phyloP scores from a whole-genome alignment of 2,888 invertebrate genomes.

The Serrognathus titanus region DNA sequence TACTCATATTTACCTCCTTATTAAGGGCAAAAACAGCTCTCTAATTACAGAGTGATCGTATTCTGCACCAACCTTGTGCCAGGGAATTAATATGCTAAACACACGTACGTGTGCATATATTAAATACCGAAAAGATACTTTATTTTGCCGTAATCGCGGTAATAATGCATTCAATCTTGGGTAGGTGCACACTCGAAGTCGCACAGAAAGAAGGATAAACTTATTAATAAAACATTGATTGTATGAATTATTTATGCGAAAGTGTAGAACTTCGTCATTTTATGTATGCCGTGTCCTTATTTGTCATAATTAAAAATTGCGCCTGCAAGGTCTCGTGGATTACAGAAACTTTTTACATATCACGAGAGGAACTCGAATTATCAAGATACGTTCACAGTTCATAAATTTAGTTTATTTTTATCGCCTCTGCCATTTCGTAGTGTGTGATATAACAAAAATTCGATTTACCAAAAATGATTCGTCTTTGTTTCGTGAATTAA shows the following conservation, averaged over 20 bases:
- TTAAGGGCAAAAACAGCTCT: no score
- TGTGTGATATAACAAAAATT: no score
- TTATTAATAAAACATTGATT: constrained; percentile 27
- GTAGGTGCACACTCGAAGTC: constrained; percentile 2
- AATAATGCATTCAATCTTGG: constrained; percentile 9
- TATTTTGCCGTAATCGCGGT: neutral
- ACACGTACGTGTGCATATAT: neutral
- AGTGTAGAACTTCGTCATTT: constrained; percentile 13
- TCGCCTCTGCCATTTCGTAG: no score
- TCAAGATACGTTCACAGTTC: no score
- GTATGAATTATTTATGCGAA: constrained; percentile 24
- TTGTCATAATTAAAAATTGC: constrained; percentile 10
- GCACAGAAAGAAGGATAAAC: constrained; percentile 8
- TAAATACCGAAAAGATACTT: neutral
- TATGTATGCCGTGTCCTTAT: constrained; percentile 12
- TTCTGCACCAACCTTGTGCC: neutral
- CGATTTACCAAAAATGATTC: no score
- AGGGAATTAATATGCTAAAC: neutral
- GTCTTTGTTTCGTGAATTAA: no score
- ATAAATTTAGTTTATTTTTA: no score
- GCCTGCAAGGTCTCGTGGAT: constrained; percentile 1
- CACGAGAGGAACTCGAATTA: no score
- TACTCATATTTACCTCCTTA: no score
- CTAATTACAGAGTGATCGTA: no score
- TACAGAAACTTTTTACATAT: no score